A percentile compares a stretch with the other conserved stretches of the same genome.
Conservation (phyloP, 1,140 invertebrate species). For the Trichogramma pretiosum region DNA sequence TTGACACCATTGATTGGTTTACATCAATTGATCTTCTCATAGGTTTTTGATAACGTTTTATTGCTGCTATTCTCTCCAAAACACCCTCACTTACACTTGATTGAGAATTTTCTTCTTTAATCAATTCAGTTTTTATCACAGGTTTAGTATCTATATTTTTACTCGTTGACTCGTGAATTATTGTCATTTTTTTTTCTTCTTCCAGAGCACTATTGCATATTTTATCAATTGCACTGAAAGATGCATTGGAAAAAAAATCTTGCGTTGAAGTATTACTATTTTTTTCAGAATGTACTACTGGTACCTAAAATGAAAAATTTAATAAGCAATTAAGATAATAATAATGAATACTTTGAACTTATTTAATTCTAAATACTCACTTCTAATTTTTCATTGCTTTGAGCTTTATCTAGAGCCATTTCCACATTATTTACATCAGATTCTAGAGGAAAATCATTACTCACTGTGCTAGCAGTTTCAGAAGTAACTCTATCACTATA, state of each 20-base stretch:
- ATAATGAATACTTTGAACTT: background rate
- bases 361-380: background rate
- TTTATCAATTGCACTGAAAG: slow-evolving; percentile 27
- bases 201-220: slow-evolving; percentile 16
- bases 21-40: slow-evolving; percentile 2
- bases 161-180: too few species aligned
- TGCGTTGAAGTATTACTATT: slow-evolving; percentile 24
- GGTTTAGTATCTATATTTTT: too few species aligned
- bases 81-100: slow-evolving; percentile 10
- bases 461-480: background rate
- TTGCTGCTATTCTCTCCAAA: slow-evolving; percentile 12
- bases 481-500: slow-evolving; percentile 13
- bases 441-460: slow-evolving; percentile 7
- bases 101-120: slow-evolving; percentile 4
- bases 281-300: slow-evolving; percentile 3
- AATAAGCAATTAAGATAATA: background rate
- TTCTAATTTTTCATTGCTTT: slow-evolving; percentile 4
- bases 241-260: slow-evolving; percentile 30
- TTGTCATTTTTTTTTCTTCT: slow-evolving; percentile 4
- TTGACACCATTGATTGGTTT: slow-evolving; percentile 1
- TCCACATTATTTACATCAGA: too few species aligned
- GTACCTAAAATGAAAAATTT: slow-evolving; percentile 11
- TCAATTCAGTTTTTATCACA: slow-evolving; percentile 1
- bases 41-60: slow-evolving; percentile 11
- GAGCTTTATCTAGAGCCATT: background rate